Conservation (phyloP, 2,888 invertebrate species). For the Ischnura elegans region DNA sequence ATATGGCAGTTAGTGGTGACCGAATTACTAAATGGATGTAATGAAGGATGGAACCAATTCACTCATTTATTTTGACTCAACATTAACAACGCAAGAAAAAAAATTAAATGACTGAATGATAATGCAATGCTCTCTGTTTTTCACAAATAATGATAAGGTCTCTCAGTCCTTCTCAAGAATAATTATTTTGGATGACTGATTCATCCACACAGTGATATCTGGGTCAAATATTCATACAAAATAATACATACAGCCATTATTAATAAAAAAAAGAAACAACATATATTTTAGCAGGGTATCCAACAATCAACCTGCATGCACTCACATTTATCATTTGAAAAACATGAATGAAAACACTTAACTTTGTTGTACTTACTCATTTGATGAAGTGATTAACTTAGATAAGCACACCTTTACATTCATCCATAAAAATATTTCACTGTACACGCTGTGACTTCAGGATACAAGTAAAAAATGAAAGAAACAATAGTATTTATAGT, state of each 20-base stretch:
- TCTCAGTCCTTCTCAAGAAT: neutral
- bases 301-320: slow-evolving; percentile 24
- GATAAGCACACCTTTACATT: slow-evolving; percentile 57
- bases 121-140: slow-evolving; percentile 17
- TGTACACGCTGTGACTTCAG: slow-evolving; percentile 59
- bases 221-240: slow-evolving; percentile 28
- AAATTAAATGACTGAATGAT: neutral
- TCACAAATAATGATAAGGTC: neutral
- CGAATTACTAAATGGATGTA: neutral
- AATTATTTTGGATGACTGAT: neutral
- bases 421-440: slow-evolving; percentile 44
- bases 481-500: neutral
- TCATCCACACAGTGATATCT: neutral
- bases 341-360: slow-evolving; percentile 55
- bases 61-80: slow-evolving; percentile 11
- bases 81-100: neutral
- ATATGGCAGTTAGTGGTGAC: slow-evolving; percentile 3
- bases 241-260: slow-evolving; percentile 47
- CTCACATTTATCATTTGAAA: slow-evolving; percentile 37
- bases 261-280: slow-evolving; percentile 41
- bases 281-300: slow-evolving; percentile 47
- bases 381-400: slow-evolving; percentile 55
- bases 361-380: slow-evolving; percentile 66
- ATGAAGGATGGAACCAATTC: slow-evolving; percentile 1
- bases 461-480: slow-evolving; percentile 39